phyloP scores from a whole-genome alignment of 2,113 vertebrate species.

The Ovibos moschatus region DNA sequence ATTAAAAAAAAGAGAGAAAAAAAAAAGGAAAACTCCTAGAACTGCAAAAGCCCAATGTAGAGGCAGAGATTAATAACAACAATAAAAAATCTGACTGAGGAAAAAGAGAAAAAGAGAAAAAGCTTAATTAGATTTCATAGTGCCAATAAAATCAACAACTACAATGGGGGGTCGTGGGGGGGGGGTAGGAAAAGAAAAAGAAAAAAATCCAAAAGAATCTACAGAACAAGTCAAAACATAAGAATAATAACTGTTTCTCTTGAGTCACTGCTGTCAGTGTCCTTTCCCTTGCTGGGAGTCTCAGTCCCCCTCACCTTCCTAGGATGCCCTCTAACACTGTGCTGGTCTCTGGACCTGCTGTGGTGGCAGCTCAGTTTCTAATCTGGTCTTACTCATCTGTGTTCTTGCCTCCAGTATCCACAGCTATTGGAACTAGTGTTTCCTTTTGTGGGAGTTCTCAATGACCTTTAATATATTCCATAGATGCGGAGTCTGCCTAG shows the following conservation, averaged over 20 bases:
- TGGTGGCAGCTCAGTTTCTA: not conserved
- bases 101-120: not conserved
- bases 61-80: not conserved
- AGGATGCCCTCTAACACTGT: not conserved
- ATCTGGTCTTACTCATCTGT: not conserved
- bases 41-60: not conserved
- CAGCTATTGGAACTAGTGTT: not conserved
- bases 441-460: not conserved
- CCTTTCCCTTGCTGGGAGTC: not conserved
- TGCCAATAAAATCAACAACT: not conserved
- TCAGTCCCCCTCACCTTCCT: not conserved
- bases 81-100: not conserved
- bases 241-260: not conserved
- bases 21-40: not conserved
- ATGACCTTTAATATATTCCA: not conserved
- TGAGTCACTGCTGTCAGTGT: not conserved
- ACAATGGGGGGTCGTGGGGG: fast-evolving
- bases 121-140: not conserved
- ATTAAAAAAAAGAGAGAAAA: not conserved
- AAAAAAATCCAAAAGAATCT: not conserved
- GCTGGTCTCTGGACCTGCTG: not conserved
- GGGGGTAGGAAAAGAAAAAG: fast-evolving
- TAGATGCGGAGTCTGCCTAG: not conserved
- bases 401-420: not conserved
- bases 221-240: not conserved